Conservation (phyloP, 2,888 invertebrate species). For the Netelia virgata region DNA sequence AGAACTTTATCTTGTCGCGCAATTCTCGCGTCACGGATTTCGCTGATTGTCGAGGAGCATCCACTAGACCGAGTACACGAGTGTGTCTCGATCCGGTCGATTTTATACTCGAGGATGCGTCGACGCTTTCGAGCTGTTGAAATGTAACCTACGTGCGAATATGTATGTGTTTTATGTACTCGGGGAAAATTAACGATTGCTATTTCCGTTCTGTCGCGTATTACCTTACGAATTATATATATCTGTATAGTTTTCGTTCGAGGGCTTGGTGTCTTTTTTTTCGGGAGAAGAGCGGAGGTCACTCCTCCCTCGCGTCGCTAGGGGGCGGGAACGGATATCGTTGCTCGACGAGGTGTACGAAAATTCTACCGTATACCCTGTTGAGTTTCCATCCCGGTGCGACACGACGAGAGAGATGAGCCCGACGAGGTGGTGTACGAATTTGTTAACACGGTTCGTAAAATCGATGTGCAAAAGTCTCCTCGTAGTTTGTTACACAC, state of each 20-base stretch:
- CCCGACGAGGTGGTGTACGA: background rate
- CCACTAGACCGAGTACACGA: conserved; percentile 2
- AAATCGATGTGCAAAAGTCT: conserved; percentile 21
- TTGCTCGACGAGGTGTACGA: conserved; percentile 45
- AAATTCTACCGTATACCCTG: conserved; percentile 22
- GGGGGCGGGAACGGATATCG: conserved; percentile 45
- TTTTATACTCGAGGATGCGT: conserved; percentile 32
- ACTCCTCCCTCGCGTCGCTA: conserved; percentile 30
- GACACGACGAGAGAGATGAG: conserved; percentile 7
- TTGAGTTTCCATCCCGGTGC: conserved; percentile 16
- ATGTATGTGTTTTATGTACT: background rate
- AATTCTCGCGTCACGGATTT: conserved; percentile 57
- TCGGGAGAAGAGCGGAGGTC: background rate
- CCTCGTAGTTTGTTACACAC: background rate
- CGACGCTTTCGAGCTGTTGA: background rate
- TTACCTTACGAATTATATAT: conserved; percentile 42
- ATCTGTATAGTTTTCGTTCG: conserved; percentile 64
- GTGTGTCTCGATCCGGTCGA: conserved; percentile 17
- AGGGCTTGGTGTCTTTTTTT: conserved; percentile 48
- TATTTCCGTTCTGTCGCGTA: conserved; percentile 39
- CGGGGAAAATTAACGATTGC: conserved; percentile 66
- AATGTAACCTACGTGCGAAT: background rate
- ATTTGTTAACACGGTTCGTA: conserved; percentile 26
- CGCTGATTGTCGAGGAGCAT: conserved; percentile 14
- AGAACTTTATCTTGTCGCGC: conserved; percentile 47